Evolutionary conservation across 2,113 vertebrate species (phyloP).

Genomic region (Dasyornis broadbenti): DNA sequence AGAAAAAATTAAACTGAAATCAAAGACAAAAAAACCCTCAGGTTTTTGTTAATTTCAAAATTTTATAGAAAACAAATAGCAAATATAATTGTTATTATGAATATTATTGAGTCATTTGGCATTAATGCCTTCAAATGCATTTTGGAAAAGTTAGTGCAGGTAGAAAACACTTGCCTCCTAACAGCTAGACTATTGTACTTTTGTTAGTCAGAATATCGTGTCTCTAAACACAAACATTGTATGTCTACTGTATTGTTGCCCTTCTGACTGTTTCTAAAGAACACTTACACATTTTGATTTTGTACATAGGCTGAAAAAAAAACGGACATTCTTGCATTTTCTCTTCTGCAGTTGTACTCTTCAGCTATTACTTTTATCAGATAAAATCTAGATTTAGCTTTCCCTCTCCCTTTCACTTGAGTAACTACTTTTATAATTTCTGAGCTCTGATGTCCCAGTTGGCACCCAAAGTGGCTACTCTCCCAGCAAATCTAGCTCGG

Average conservation of each 20-base stretch:
- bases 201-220: not conserved
- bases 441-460: not conserved
- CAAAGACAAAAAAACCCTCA: not conserved
- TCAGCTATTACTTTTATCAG: not conserved
- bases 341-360: not conserved
- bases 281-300: not conserved
- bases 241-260: not conserved
- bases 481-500: not conserved
- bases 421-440: not conserved
- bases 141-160: not conserved
- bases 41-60: not conserved
- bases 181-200: not conserved
- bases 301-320: not conserved
- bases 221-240: not conserved
- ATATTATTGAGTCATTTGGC: not conserved
- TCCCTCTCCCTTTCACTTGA: not conserved
- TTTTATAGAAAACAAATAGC: not conserved
- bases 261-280: not conserved
- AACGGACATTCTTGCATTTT: not conserved
- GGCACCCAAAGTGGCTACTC: too few species aligned
- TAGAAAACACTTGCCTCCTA: not conserved
- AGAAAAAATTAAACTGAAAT: not conserved
- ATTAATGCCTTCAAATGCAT: not conserved
- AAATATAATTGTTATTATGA: not conserved
- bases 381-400: not conserved